These are phyloP conservation scores for Pseudocheirus occidentalis DNA, from an alignment of 2,797 vertebrate species.

Conservation along the genomic window DNA sequence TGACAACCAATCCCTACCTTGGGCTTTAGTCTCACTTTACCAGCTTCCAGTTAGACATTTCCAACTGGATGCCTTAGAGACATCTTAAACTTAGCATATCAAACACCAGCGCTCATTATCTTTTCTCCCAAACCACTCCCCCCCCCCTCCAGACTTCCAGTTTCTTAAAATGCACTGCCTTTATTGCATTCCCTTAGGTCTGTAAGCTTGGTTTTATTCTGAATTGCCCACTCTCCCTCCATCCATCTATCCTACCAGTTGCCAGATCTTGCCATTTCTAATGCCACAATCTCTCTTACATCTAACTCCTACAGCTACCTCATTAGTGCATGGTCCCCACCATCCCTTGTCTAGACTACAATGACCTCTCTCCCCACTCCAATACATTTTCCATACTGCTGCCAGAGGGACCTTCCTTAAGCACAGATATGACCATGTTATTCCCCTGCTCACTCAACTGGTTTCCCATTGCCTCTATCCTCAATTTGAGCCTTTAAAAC, in stretches of 20 bases:
- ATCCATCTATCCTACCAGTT: neutral
- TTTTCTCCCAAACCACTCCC: neutral
- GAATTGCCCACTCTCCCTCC: neutral
- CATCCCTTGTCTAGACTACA: neutral
- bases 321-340: neutral
- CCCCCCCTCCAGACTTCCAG: neutral
- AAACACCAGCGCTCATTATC: neutral
- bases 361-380: neutral
- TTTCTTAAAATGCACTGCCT: neutral
- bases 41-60: neutral
- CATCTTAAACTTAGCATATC: neutral
- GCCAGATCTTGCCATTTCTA: neutral
- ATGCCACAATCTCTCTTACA: neutral
- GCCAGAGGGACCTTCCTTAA: neutral
- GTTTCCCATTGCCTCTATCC: neutral
- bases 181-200: neutral
- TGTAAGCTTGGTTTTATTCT: neutral
- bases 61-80: neutral
- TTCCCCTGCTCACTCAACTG: neutral
- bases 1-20: neutral
- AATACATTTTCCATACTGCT: neutral
- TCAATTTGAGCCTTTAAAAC: neutral
- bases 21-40: neutral
- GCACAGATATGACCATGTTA: neutral
- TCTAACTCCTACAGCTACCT: neutral